phyloP scores from a whole-genome alignment of 2,113 vertebrate species.

The Pseudorasbora parva region DNA sequence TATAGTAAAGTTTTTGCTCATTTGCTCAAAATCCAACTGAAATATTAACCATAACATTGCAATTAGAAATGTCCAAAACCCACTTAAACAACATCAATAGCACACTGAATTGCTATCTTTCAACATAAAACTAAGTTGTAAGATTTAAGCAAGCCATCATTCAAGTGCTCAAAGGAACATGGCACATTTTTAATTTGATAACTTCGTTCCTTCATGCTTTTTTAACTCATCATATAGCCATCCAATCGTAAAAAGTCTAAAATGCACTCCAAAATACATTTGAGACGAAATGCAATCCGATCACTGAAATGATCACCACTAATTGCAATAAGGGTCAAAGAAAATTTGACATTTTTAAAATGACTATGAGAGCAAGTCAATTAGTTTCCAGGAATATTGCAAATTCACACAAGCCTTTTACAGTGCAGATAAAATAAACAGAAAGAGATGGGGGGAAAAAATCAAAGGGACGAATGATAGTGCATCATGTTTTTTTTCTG shows the following conservation, averaged over 20 bases:
- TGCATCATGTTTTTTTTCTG: background rate
- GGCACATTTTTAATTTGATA: constrained; percentile 9
- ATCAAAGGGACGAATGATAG: background rate
- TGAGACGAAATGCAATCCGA: background rate
- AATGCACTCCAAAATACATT: background rate
- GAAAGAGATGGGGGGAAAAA: background rate
- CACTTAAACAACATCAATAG: background rate
- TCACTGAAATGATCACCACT: background rate
- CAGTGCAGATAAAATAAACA: background rate
- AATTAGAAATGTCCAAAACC: background rate
- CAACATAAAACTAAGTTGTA: background rate
- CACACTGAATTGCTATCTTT: constrained; percentile 3
- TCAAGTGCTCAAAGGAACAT: background rate
- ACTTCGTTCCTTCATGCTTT: constrained; percentile 11
- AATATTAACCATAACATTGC: background rate
- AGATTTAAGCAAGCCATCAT: background rate
- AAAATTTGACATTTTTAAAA: background rate
- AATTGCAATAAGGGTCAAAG: background rate
- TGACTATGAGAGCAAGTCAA: background rate
- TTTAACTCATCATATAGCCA: constrained; percentile 5
- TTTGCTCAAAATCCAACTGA: background rate
- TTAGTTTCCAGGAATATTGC: background rate
- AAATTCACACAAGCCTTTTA: constrained; percentile 8
- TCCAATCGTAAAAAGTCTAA: background rate
- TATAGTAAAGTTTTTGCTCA: background rate